Evolutionary conservation across 23 tunicate genomes (phyloP), one percentile per base, ranked within the genome.

Genomic region (Styela clava): DNA sequence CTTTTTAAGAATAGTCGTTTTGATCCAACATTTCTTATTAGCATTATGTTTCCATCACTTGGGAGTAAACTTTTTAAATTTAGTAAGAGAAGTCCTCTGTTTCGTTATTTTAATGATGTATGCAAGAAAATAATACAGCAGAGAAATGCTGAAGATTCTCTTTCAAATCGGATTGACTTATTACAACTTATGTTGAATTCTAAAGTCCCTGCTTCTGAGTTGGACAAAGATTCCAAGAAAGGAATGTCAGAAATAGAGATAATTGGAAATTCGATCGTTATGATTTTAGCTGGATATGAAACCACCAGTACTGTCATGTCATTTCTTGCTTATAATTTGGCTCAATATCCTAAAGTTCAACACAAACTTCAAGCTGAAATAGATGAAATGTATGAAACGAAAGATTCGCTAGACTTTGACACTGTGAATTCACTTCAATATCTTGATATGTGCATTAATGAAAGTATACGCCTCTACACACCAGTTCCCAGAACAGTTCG

Each of bases 241-340:
- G 94, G 95, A 2, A 23, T 89, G 83, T 79, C 95, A 0, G 29
- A 69, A 1, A 33, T 32, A 1, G 95, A 89, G 74, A 89, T 89
- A 25, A 35, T 85, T 52, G 83, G 84, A 31, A 89, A 89, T 74
- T 25, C 80, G 12, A 62, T 81, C 31, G 24, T 85, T 22, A 85
- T 89, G 89, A 68, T 89, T 36, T 35, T 85, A 33, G 95, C 95
- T 29, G 95, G 95, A 1, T 89, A 79, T 63, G 95, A 89, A 29
- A 89, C 95, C 1, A 85, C 95, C 32, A 78, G 78, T 7, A 85
- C 76, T 64, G 77, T 81, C 16, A 69, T 89, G 83, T 44, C 83
- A 35, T 85, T 80, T 27, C 74, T 89, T 27, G 83, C 84, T 19
- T 89, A 73, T 82, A 89, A 89, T 69, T 81, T 89, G 36, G 95